These are phyloP conservation scores for Cryptomyrus ogoouensis DNA, from an alignment of 2,113 vertebrate genomes.

Conservation along the genomic window DNA sequence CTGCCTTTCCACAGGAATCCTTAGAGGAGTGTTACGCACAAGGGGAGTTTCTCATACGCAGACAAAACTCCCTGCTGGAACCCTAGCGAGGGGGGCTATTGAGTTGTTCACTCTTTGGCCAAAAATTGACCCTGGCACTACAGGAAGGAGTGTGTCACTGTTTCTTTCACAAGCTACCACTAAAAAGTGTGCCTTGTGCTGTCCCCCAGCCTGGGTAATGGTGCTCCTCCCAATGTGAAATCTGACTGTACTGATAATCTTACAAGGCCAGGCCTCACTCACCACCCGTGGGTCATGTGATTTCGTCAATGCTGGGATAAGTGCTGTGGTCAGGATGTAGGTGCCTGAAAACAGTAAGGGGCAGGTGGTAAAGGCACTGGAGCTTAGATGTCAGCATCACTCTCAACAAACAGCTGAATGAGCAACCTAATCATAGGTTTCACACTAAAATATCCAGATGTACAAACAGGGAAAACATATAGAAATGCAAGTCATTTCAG, in stretches of 20 bases:
- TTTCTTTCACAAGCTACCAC: not conserved
- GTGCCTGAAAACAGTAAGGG: slow-evolving; percentile 52
- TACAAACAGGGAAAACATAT: not conserved
- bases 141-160: not conserved
- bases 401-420: not conserved
- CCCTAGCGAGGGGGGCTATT: not conserved
- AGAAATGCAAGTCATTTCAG: not conserved
- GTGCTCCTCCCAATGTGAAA: not conserved
- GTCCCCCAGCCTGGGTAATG: not conserved
- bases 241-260: not conserved
- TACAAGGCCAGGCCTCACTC: slow-evolving; percentile 36
- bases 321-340: slow-evolving; percentile 67
- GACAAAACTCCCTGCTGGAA: not conserved
- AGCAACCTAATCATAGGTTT: not conserved
- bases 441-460: not conserved
- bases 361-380: not conserved
- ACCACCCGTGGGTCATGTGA: slow-evolving; percentile 72
- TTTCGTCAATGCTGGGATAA: slow-evolving; percentile 68
- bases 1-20: not conserved
- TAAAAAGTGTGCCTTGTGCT: not conserved
- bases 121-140: not conserved
- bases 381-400: not conserved
- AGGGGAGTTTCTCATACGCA: not conserved
- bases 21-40: not conserved
- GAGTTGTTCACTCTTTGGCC: not conserved